Conservation (phyloP, 2,888 invertebrate species). For the Kuschelorhynchus macadamiae region DNA sequence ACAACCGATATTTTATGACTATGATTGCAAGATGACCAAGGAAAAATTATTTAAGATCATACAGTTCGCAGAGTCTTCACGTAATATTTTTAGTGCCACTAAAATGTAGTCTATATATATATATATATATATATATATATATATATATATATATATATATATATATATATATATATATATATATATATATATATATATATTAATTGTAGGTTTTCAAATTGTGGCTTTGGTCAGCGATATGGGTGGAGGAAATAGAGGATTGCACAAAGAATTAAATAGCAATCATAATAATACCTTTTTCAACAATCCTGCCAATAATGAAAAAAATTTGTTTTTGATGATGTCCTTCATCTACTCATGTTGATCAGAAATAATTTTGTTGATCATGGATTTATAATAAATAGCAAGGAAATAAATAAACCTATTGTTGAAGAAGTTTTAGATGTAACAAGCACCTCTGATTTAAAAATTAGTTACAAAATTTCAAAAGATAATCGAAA, state of each 20-base stretch:
- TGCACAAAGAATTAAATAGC: slow-evolving; percentile 42
- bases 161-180: too few relatives aligned
- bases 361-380: slow-evolving; percentile 51
- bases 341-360: slow-evolving; percentile 50
- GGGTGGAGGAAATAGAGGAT: slow-evolving; percentile 49
- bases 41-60: slow-evolving; percentile 32
- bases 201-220: slow-evolving; percentile 43
- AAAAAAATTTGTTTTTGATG: slow-evolving; percentile 48
- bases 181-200: too few relatives aligned
- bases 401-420: slow-evolving; percentile 48
- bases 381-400: slow-evolving; percentile 42
- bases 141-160: too few relatives aligned
- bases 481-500: background rate
- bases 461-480: too few relatives aligned
- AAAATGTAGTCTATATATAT: too few relatives aligned
- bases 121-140: too few relatives aligned
- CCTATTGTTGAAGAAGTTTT: slow-evolving; percentile 46
- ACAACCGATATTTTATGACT: slow-evolving; percentile 52
- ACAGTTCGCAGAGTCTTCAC: too few relatives aligned
- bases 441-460: slow-evolving; percentile 33
- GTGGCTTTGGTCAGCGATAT: slow-evolving; percentile 47
- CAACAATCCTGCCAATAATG: slow-evolving; percentile 43
- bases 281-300: slow-evolving; percentile 42
- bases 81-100: too few relatives aligned
- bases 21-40: slow-evolving; percentile 51